Conservation (phyloP, 2,797 vertebrate genomes). For the Tadarida brasiliensis region DNA sequence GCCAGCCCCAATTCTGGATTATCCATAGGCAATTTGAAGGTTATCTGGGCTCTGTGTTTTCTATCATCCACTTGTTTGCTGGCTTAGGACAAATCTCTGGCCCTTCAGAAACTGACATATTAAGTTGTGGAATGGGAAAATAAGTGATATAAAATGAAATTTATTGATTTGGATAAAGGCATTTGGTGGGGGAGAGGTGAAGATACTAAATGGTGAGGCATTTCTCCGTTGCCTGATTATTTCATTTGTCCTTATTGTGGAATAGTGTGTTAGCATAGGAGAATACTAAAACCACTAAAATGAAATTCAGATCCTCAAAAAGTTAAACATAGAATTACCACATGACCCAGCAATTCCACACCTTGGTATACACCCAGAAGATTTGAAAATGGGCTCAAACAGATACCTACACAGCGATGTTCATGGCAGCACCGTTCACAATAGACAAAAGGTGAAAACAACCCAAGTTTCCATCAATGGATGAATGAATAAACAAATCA, state of each 20-base stretch:
- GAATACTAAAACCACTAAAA: neutral
- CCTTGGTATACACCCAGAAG: neutral
- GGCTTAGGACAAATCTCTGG: neutral
- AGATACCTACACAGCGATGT: neutral
- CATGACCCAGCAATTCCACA: neutral
- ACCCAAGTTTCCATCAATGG: neutral
- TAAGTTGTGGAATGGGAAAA: neutral
- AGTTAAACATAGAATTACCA: neutral
- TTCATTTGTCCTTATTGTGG: neutral
- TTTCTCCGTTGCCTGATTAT: neutral
- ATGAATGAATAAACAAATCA: neutral
- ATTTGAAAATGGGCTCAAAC: neutral
- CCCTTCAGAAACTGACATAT: neutral
- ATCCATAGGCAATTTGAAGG: neutral
- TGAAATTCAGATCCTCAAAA: neutral
- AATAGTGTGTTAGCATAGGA: neutral
- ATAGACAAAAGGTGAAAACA: neutral
- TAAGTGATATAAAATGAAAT: slow-evolving; percentile 16
- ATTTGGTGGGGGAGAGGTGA: neutral
- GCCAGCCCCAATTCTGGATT: neutral
- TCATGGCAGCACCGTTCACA: neutral
- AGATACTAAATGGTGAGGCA: neutral
- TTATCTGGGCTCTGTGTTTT: neutral
- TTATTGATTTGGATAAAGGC: neutral
- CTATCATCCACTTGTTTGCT: neutral